Conservation (phyloP, 2,797 vertebrate genomes). For the Masticophis lateralis region DNA sequence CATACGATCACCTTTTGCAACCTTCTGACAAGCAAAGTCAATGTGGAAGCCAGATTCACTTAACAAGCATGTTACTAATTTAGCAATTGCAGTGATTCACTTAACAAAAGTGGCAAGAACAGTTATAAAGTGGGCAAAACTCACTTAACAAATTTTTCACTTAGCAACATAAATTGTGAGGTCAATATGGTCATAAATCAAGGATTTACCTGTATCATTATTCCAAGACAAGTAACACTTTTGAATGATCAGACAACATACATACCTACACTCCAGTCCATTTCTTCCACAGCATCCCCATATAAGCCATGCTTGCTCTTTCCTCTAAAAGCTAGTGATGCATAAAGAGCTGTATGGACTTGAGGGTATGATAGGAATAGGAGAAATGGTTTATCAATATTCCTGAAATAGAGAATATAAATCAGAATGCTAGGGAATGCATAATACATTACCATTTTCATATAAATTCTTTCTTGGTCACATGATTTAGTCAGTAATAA, state of each 20-base stretch:
- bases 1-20: not conserved
- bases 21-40: not conserved
- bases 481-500: not conserved
- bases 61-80: not conserved
- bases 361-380: conserved; percentile 85
- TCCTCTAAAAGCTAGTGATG: conserved; percentile 75
- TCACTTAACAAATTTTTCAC: not conserved
- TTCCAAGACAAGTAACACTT: not conserved
- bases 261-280: conserved; percentile 92
- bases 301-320: conserved; percentile 83
- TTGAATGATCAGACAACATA: conserved; percentile 52
- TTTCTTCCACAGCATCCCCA: conserved; percentile 85
- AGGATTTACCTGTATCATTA: not conserved
- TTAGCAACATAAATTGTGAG: not conserved
- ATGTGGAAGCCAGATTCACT: not conserved
- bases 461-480: not conserved
- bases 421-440: not conserved
- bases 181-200: not conserved
- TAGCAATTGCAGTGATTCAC: not conserved
- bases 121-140: not conserved
- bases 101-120: not conserved
- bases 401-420: conserved; percentile 70
- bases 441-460: not conserved
- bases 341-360: conserved; percentile 86
- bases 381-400: conserved; percentile 75